These are phyloP conservation scores for Brachyistius frenatus DNA, from an alignment of 2,113 vertebrate genomes.

Conservation along the genomic window DNA sequence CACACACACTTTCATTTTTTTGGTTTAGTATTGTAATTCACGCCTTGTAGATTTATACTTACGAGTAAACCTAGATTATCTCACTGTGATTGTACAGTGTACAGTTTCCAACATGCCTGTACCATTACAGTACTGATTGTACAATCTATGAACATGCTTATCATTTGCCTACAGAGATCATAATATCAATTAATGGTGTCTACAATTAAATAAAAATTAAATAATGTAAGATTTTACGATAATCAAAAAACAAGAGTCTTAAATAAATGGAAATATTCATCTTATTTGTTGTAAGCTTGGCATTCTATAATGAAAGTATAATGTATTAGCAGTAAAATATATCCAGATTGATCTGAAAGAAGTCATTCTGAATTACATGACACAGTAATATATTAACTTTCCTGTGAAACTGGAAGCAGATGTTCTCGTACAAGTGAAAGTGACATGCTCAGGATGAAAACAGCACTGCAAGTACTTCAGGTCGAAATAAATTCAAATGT, in stretches of 20 bases:
- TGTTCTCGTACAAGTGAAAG: no score
- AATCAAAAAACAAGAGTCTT: not conserved
- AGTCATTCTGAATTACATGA: no score
- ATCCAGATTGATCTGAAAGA: not conserved
- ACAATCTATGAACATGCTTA: not conserved
- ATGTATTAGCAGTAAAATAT: not conserved
- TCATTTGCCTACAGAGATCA: not conserved
- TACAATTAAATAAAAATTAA: not conserved
- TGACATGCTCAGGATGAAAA: no score
- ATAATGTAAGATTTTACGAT: not conserved
- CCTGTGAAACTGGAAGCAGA: no score
- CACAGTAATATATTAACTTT: no score
- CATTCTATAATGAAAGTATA: not conserved
- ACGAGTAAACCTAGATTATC: not conserved
- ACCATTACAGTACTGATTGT: slow-evolving; percentile 5
- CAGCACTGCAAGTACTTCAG: no score
- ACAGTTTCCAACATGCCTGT: not conserved
- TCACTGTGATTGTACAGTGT: not conserved
- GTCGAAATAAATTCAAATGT: not conserved
- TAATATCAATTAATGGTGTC: not conserved
- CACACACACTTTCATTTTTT: slow-evolving; percentile 21
- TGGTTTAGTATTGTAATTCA: slow-evolving; percentile 19
- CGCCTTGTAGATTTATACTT: not conserved
- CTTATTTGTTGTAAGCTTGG: not conserved
- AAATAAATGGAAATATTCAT: not conserved